phyloP scores from a whole-genome alignment of 2,797 vertebrate species.

The Okamejei kenojei region DNA sequence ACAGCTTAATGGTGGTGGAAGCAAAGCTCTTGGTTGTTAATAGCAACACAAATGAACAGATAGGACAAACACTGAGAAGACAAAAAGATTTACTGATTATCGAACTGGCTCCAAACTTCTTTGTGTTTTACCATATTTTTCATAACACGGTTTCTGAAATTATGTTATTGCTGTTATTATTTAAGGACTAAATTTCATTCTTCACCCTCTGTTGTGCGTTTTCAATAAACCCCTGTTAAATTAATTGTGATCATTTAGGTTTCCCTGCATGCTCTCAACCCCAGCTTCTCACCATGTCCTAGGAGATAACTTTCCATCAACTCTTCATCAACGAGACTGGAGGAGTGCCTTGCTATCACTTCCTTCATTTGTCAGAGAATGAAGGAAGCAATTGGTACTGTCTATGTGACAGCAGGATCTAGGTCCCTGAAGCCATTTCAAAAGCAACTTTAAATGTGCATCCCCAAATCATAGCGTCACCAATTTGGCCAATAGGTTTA shows the following conservation, averaged over 20 bases:
- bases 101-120: background rate
- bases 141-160: background rate
- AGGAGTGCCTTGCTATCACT: background rate
- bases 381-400: background rate
- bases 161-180: background rate
- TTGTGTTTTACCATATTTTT: background rate
- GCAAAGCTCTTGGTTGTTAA: conserved; percentile 37
- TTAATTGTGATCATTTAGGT: background rate
- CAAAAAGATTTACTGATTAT: background rate
- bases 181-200: background rate
- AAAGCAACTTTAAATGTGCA: background rate
- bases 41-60: conserved; percentile 32
- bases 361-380: background rate
- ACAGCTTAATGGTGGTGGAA: conserved; percentile 32
- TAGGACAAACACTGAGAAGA: conserved; percentile 26
- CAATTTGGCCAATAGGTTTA: too few relatives aligned
- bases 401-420: background rate
- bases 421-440: background rate
- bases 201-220: background rate
- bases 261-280: background rate
- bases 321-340: background rate
- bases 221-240: background rate
- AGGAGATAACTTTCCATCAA: background rate
- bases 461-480: too few relatives aligned
- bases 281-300: background rate